Percentiles rank a stretch among this genome's conserved stretches.
These are phyloP conservation scores for Chrysocyon brachyurus DNA, from an alignment of 2,797 vertebrate species.

Conservation along the genomic window DNA sequence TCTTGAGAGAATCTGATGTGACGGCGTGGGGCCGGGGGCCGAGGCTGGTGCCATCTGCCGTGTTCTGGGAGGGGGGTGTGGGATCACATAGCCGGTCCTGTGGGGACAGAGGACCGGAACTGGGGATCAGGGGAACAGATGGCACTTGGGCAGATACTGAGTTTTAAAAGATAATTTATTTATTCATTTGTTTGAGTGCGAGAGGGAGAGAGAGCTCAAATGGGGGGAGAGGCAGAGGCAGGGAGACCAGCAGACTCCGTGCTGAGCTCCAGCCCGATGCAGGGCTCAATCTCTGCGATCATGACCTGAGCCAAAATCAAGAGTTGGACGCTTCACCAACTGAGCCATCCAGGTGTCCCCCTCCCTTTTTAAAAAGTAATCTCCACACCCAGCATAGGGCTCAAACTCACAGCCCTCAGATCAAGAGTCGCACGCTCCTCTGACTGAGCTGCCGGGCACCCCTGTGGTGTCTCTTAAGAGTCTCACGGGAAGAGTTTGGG, in stretches of 20 bases:
- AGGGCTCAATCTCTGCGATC: not conserved
- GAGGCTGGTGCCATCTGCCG: not conserved
- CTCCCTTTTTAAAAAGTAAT: not conserved
- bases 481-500: not conserved
- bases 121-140: not conserved
- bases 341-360: not conserved
- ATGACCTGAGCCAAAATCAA: not conserved
- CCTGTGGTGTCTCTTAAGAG: not conserved
- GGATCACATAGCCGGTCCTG: rapidly evolving
- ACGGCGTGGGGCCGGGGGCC: not conserved
- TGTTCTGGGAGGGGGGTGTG: no score
- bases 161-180: not conserved
- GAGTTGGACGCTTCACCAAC: not conserved
- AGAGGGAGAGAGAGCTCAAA: rapidly evolving
- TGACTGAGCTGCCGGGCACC: not conserved
- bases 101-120: not conserved
- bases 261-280: not conserved
- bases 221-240: not conserved
- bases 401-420: not conserved
- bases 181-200: not conserved
- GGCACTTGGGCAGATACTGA: not conserved
- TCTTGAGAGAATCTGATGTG: not conserved
- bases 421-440: not conserved
- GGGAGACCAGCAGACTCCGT: not conserved
- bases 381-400: not conserved